Base-by-base conservation (phyloP, 1,140 invertebrate species). In the Sycophila sp. region DNA sequence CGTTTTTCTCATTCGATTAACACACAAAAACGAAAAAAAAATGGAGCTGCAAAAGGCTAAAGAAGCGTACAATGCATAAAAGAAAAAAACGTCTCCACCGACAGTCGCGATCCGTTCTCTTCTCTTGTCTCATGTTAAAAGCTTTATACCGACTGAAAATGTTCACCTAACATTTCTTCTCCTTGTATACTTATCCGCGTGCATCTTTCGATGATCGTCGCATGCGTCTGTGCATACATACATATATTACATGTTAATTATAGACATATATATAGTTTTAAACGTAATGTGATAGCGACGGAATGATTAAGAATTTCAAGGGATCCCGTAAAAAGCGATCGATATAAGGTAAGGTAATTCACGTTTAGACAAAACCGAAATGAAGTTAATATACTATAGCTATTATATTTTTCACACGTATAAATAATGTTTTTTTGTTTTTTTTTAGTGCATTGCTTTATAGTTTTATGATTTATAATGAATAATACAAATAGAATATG, bases 171-270 rank as follows among this genome's bases (percentile, higher is more conserved):
- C 36, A 38, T 26, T 32, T 38, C 13, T 59, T 59, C 38, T 59
- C 17, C 17, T 53, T 53, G 22, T 64, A n/a, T 28, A 38, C n/a
- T 19, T 47, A 11, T 34, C 30, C n/a, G n/a, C n/a, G 28, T 28
- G 53, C 26, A 56, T 66, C 53, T 42, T 69, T 51, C 30, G 32
- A 69, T 40, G 10, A 53, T 28, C 19, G 32, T 51, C 38, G 42
- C 65, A 68, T 60, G 40, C 26, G 55, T 58, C 40, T 59, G 34
- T 49, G 40, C 28, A 59, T 68, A 32, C 56, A 59, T 42, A 56
- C 26, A 56, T 47, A 67, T 22, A 59, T 30, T 47, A 58, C 8
- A 22, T 32, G 17, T 56, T 22, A 66, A 30, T 24, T 30, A 47
- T 56, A 66, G 22, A 66, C 19, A 38, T 47, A 22, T 42, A 49